These are phyloP conservation scores for Tetanocera ferruginea DNA, from an alignment of 2,888 invertebrate species.

Conservation along the genomic window DNA sequence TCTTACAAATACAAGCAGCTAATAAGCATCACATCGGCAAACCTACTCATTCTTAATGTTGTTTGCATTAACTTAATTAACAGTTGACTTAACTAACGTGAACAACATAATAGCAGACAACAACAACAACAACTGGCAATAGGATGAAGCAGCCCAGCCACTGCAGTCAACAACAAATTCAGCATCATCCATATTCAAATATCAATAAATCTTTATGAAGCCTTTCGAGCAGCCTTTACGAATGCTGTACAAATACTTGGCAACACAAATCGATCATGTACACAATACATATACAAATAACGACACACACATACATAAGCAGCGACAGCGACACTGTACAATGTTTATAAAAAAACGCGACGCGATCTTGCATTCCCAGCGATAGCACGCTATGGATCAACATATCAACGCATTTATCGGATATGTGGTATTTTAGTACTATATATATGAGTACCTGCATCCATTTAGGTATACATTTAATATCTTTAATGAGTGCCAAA, in stretches of 20 bases:
- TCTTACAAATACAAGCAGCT: background rate
- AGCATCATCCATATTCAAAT: conserved; percentile 5
- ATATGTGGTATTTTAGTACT: background rate
- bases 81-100: conserved; percentile 39
- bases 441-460: background rate
- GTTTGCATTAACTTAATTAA: conserved; percentile 35
- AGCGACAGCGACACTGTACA: background rate
- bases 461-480: background rate
- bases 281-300: background rate
- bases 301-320: background rate
- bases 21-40: background rate
- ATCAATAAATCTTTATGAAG: conserved; percentile 17
- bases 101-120: conserved; percentile 17
- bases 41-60: background rate
- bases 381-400: background rate
- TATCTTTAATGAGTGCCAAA: conserved; percentile 16
- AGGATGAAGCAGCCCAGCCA: background rate
- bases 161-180: background rate
- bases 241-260: conserved; percentile 20
- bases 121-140: background rate
- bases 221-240: background rate
- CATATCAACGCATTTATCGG: conserved; percentile 3
- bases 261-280: conserved; percentile 18
- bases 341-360: background rate
- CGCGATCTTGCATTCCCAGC: background rate